Base-by-base conservation (phyloP, 2,113 vertebrate species). In the Turdus rufiventris region DNA sequence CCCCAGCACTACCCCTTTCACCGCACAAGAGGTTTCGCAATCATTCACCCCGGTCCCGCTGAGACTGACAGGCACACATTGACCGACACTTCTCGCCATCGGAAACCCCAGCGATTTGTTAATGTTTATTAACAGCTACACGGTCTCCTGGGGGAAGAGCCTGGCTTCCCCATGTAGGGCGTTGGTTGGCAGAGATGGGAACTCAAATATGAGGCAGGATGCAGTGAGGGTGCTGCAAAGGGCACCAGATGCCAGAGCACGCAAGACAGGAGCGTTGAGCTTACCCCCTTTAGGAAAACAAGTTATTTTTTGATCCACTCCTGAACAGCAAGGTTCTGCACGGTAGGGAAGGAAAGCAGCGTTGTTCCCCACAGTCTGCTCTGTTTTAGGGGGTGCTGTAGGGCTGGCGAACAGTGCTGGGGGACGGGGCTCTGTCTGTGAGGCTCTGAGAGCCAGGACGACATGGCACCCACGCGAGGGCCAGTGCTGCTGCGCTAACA, bases 51-150 rank as follows among this genome's bases (percentile, higher is more conserved):
- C 2, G 31, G 79, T n/a, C 58, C 0, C 0, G 1, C 80, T 4
- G 2, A 97, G 98, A 98, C 77, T 97, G 98, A 98, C 97, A 96
- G 85, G 94, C 86, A 86, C 93, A 97, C 85, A 84, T 87, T 97
- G 97, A 81, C 38, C 8, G 51, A 68, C 29, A 8, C 36, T 28
- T n/a, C 36, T 8, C 5, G 66, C 62, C 70, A 34, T 16, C 2
- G 14, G 85, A 75, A 58, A 48, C 81, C 75, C 78, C 51, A 66
- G 91, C 3, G 45, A 91, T 93, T 81, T 73, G 54, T 85, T 65
- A n/a, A 42, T 81, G 72, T 93, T 94, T 95, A 94, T 83, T 90
- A 97, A 95, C 83, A 77, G 67, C 68, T 72, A 54, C 57, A 8
- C 1, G 2, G 61, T 77, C 74, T 86, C 78, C 31, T n/a, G 5